Base-by-base conservation (phyloP, 2,888 invertebrate genomes). In the Lumbricus terrestris region DNA sequence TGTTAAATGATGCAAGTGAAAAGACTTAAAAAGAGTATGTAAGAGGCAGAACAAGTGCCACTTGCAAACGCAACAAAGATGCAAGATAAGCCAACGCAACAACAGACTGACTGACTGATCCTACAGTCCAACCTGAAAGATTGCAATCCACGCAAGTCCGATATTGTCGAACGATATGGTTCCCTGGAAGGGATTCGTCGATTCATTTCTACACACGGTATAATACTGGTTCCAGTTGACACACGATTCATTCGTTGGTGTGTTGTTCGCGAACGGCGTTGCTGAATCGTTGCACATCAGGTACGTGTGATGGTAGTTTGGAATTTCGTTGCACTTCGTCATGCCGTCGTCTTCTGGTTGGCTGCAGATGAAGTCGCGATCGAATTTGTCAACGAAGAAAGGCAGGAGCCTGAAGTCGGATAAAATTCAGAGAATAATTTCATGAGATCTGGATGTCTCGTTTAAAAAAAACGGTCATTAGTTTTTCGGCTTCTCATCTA, bases 161-260 rank as follows among this genome's bases (percentile, higher is more conserved):
- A 99, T 99, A 95, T 99, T 99, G 96, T 99, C 99, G 95, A 99
- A 99, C 82, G 98, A 98, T 94, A 99, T 99, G 91, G 99, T 98
- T 91, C 99, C 99, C 95, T 98, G 98, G 95, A 99, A 99, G 29
- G 99, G 99, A 96, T 99, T 99, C 93, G 97, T 96, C 90, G 97
- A 98, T 93, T 97, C 97, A 92, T 98, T 97, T 91, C 97, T 97
- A 95, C 99, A 99, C 94, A 97, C 97, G 90, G 97, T 98, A 95
- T 99, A 99, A 96, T 99, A 99, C 95, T 97, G 97, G 96, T 99
- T 98, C 99, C 99, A 99, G 96, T 99, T 97, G 93, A 99, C 97
- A 95, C 99, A 99, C 83, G 97, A 97, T 8, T 34, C 35, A 18
- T 85, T 85, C 18, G 34, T 37, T 4, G 85, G 23, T 85, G 85